Percentiles rank a stretch among this genome's conserved stretches.
Conservation (phyloP, 2,888 invertebrate genomes). For the Diadegma fenestrale region DNA sequence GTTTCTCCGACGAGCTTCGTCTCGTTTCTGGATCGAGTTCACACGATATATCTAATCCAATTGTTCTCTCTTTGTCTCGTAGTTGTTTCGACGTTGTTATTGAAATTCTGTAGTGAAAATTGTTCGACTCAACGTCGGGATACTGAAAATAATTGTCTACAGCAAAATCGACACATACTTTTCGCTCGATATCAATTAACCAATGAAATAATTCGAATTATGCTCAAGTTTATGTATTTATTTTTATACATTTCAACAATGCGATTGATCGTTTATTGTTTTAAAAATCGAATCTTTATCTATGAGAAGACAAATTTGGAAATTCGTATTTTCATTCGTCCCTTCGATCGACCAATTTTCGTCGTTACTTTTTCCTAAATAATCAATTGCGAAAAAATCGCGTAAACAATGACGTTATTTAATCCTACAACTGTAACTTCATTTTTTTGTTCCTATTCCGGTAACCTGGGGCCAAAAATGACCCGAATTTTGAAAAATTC, state of each 20-base stretch:
- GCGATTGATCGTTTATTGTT: not conserved
- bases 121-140: not conserved
- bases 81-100: not conserved
- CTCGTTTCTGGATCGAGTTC: too few relatives aligned
- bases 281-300: not conserved
- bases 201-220: not conserved
- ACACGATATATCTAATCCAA: too few relatives aligned
- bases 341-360: not conserved
- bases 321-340: not conserved
- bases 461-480: too few relatives aligned
- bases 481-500: too few relatives aligned
- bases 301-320: not conserved
- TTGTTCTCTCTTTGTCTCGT: too few relatives aligned
- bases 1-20: too few relatives aligned
- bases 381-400: not conserved
- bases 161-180: conserved; percentile 8
- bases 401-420: not conserved
- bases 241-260: conserved; percentile 23
- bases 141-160: not conserved
- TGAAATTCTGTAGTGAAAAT: not conserved
- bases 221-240: not conserved
- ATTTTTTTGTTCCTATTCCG: too few relatives aligned
- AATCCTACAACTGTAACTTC: too few relatives aligned
- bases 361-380: not conserved
- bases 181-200: not conserved